Evolutionary conservation across 2,888 invertebrate species (phyloP).

Genomic region (Phoenoteleia sp.): DNA sequence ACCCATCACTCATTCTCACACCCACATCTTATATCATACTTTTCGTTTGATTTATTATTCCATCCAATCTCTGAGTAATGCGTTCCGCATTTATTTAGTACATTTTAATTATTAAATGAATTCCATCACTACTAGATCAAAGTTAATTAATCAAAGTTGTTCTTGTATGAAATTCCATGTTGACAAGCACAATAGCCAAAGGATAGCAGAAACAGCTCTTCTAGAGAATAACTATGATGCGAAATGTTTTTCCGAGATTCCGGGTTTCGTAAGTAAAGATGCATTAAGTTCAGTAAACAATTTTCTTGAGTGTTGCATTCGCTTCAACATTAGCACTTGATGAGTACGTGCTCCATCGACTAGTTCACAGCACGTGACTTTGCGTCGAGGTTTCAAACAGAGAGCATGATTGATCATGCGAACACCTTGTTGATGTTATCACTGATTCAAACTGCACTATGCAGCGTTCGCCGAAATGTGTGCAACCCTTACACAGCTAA

Average conservation of each 20-base stretch:
- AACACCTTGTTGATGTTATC: constrained; percentile 80
- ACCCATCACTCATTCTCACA: no score
- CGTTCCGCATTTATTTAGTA: no score
- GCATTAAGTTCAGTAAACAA: constrained; percentile 54
- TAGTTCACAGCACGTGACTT: constrained; percentile 62
- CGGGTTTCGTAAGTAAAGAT: constrained; percentile 24
- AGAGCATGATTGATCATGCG: constrained; percentile 83
- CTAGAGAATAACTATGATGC: constrained; percentile 2
- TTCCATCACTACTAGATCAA: no score
- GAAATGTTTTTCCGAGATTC: constrained; percentile 32
- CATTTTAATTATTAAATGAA: no score
- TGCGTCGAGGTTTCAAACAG: constrained; percentile 71
- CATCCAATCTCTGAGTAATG: no score
- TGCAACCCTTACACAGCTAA: constrained; percentile 81
- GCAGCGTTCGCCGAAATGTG: constrained; percentile 76
- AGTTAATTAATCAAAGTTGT: no score
- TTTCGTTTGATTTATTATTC: no score
- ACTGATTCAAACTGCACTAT: constrained; percentile 78
- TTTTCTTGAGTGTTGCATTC: constrained; percentile 65
- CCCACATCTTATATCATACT: no score
- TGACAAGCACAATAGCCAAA: no score
- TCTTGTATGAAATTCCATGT: no score
- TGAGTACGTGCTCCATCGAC: constrained; percentile 57
- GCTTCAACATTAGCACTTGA: constrained; percentile 64
- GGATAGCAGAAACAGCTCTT: no score